These are phyloP conservation scores for Drosophila punjabiensis DNA, from an alignment of 1,140 invertebrate genomes.

Conservation along the genomic window DNA sequence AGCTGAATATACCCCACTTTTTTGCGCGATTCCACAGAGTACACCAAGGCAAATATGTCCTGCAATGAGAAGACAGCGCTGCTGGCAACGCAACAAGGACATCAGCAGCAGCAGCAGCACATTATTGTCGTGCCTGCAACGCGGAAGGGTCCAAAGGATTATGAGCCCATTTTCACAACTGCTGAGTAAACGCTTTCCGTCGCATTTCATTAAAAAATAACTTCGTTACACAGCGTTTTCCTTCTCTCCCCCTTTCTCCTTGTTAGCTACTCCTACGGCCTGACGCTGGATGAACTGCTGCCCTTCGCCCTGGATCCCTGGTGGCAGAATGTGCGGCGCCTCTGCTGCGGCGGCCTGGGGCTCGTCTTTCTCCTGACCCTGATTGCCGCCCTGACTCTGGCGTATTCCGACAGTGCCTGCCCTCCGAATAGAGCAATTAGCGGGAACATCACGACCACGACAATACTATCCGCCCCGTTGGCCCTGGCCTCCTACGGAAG, in stretches of 20 bases:
- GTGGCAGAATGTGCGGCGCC: slow-evolving; percentile 72
- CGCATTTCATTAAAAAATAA: slow-evolving; percentile 81
- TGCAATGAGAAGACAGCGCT: slow-evolving; percentile 70
- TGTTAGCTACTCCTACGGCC: slow-evolving; percentile 57
- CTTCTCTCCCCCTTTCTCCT: not conserved
- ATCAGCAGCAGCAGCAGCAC: slow-evolving; percentile 49
- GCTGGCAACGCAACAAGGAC: slow-evolving; percentile 59
- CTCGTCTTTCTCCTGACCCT: slow-evolving; percentile 71
- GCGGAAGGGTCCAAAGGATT: slow-evolving; percentile 71
- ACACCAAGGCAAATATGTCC: slow-evolving; percentile 61
- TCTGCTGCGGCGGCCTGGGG: slow-evolving; percentile 61
- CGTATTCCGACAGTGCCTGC: slow-evolving; percentile 47
- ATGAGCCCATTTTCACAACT: slow-evolving; percentile 76
- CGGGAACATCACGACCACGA: slow-evolving; percentile 15
- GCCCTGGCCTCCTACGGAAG: slow-evolving; percentile 44
- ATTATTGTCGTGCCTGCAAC: slow-evolving; percentile 56
- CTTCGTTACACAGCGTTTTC: slow-evolving; percentile 50
- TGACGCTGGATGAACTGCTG: slow-evolving; percentile 74
- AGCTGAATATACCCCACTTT: not conserved
- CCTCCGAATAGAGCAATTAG: slow-evolving; percentile 39
- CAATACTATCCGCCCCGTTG: slow-evolving; percentile 23
- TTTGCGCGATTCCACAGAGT: not conserved
- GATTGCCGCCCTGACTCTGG: slow-evolving; percentile 54
- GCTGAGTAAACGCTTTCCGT: slow-evolving; percentile 79
- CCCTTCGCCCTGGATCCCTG: slow-evolving; percentile 75